Conservation (phyloP, 2,797 vertebrate species). For the Lindbergichthys nudifrons region DNA sequence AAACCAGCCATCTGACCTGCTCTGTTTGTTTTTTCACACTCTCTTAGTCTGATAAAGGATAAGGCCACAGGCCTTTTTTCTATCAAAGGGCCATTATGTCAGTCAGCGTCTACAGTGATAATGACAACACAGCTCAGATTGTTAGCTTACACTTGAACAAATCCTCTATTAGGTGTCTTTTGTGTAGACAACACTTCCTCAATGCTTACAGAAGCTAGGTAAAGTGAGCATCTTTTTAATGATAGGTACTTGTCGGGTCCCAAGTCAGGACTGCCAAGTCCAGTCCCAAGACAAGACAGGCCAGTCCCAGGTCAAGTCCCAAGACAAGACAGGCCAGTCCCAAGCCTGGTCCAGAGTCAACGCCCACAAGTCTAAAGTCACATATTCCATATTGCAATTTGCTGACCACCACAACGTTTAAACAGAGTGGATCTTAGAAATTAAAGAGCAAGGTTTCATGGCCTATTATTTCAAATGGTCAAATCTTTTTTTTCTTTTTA, state of each 20-base stretch:
- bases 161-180: slow-evolving; percentile 34
- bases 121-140: slow-evolving; percentile 19
- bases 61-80: not conserved
- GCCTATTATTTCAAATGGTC: no score
- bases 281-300: no score
- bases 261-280: not conserved
- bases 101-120: slow-evolving; percentile 8
- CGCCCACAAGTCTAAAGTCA: no score
- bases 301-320: no score
- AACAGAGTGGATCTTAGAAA: no score
- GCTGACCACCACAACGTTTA: no score
- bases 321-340: no score
- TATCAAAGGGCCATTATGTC: slow-evolving; percentile 17
- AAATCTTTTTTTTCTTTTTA: no score
- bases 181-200: not conserved
- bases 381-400: no score
- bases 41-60: slow-evolving; percentile 17
- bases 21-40: slow-evolving; percentile 20
- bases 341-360: no score
- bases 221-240: not conserved
- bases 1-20: slow-evolving; percentile 2
- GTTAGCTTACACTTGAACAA: slow-evolving; percentile 13
- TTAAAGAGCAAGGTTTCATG: no score
- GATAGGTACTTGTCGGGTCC: not conserved
- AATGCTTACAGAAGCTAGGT: slow-evolving; percentile 3